Base-by-base conservation (phyloP, 1,140 invertebrate species). In the Hydropsyche tenuis region DNA sequence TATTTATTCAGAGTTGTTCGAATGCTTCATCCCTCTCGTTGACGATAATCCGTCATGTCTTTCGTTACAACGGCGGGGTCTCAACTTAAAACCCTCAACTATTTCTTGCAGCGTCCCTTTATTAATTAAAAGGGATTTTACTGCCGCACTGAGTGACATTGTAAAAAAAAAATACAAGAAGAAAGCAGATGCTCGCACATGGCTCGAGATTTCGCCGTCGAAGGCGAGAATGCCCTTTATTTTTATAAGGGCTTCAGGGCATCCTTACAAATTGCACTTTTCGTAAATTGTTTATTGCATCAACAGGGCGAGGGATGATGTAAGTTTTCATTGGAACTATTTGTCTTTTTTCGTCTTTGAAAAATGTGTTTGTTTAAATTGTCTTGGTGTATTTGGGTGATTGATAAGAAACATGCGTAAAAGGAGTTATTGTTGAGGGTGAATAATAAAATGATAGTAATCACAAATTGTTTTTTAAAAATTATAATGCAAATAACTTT, bases 121-220 rank as follows among this genome's bases (percentile, higher is more conserved):
- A 75, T 75, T 75, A 75, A 75, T 75, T 75, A 46, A 62, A 72
- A 12, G 37, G 63, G 64, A 75, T 75, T 72, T 68, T 70, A 69
- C 65, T 51, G 16, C 48, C 48, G 16, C 20, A 16, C 56, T 42
- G 48, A 42, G 46, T 37, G 30, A 37, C 30, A 9, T 37, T 9
- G 30, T 37, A 48, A 64, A 72, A 75, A 51, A 72, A 72, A n/a
- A n/a, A n/a, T n/a, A n/a, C n/a, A n/a, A n/a, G n/a, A n/a, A n/a
- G n/a, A n/a, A 43, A 72, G 65, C 69, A 75, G 68, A 62, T 75
- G 63, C 37, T 18, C 12, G 64, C 74, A 68, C 48, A 60, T 68
- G 73, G 73, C 22, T 9, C n/a, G 43, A 25, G 30, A 37, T 69
- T 23, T 71, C 27, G 23, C 46, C 14, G 12, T 62, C 14, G 4